Base-by-base conservation (phyloP, 2,113 vertebrate genomes). In the Copsychus sechellarum region DNA sequence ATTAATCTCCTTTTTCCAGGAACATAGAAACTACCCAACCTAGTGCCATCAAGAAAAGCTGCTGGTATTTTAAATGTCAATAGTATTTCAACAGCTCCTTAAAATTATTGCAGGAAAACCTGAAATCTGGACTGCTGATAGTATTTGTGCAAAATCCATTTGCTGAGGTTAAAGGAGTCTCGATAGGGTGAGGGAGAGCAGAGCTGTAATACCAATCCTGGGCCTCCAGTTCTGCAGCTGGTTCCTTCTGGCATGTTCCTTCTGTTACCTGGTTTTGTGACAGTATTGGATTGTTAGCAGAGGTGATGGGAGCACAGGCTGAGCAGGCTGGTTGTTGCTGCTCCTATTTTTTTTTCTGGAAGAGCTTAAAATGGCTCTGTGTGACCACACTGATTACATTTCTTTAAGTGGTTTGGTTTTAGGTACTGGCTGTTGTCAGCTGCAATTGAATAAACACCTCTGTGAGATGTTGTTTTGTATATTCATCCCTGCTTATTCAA, bases 1-100 rank as follows among this genome's bases (percentile, higher is more conserved):
- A 83, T 91, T 83, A 74, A 73, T 91, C 40, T 48, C 12, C 11
- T 56, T 53, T 83, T 92, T 95, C 69, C 83, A 95, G 72, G 48
- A 96, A 81, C 62, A 36, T 2, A 67, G 56, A 89, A 91, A 47
- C 16, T 33, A 60, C 38, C 56, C 86, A 78, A 22, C 58, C 65
- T 62, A 47, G 26, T 74, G 34, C 21, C 91, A 62, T 56, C 4
- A 22, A 61, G 33, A 34, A 83, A 88, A 88, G 34, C 8, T 86
- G 38, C 33, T 62, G 58, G 40, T 61, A 70, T 80, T 86, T 93
- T 83, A 73, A 92, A 90, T 86, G 67, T 70, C 71, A 93, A 22
- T 31, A 66, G 5, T 26, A 34, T 92, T 86, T 66, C 58, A 69
- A 28, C 14, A 83, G 8, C 79, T 66, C 50, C 38, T 61, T 72